Base-by-base conservation (phyloP, 2,888 invertebrate genomes). In the Laspeyria flexula region DNA sequence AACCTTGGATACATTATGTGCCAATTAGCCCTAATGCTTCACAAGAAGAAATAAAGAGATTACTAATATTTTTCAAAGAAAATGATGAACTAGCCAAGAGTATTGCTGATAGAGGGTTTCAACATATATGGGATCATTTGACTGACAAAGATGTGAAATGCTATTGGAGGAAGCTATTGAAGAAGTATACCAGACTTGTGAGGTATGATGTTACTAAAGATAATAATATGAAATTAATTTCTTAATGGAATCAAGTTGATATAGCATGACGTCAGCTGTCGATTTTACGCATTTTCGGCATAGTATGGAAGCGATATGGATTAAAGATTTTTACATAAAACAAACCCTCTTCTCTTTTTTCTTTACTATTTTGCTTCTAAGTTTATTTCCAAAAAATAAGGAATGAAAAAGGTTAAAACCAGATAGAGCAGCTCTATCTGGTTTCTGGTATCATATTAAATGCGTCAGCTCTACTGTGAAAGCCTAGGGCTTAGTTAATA, bases 1-100 rank as follows among this genome's bases (percentile, higher is more conserved):
- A 96, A 81, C 98, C 99, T 0, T 99, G 99, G 99, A 94, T 98
- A 31, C 99, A 99, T 87, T 99, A 98, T 82, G 94, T 99, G 61
- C 99, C 99, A 0, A 94, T 99, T 0, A 87, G 83, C 33, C 77
- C 94, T 3, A 93, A 93, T 59, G 95, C 95, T 18, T 94, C 90
- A 15, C 93, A 95, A 83, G 88, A 94, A 33, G 95, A 97, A 61
- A 93, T 98, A n/a, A 93, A 94, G 70, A 93, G 94, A 38, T 83
- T 97, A 15, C 87, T 99, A 3, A 81, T 94, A 35, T 99, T 97
- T 90, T 96, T 96, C 15, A 93, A 93, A 68, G 88, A 94, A 45
- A 94, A 99, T 84, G 97, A 98, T 77, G 90, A 92, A 0, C 64
- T 97, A 39, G 96, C 95, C 0, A 87, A 93, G 74, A 93, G 95